Base-by-base conservation (phyloP, 2,113 vertebrate genomes). In the Myotis lucifugus region DNA sequence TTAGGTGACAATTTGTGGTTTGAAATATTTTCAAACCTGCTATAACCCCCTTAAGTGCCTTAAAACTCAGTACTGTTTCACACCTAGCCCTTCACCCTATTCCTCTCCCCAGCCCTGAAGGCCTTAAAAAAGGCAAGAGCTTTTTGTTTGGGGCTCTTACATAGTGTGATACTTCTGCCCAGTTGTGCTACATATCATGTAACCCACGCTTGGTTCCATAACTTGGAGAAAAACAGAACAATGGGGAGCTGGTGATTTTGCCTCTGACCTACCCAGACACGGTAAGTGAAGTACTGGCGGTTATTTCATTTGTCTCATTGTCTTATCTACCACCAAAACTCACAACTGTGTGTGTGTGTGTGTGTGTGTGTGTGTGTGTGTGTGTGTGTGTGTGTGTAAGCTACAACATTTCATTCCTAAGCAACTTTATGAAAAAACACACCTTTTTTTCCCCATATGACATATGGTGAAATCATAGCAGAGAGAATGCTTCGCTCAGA, bases 1-100 rank as follows among this genome's bases (percentile, higher is more conserved):
- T 27, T 56, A 29, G 2, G 14, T 74, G 32, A 66, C 64, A 29
- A 82, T 34, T 34, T 85, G 19, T 9, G 25, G 11, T 25, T 73
- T 91, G 15, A 83, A 72, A 87, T 79, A 29, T 66, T 50, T 72
- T 46, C 73, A 73, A 52, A 90, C 72, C 32, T 37, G 14, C 23
- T 19, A 6, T 29, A 42, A 42, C 3, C 0, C 21, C 21, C 7
- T 37, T 3, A 32, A 48, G 23, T 21, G 7, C 18, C 52, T 40
- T 40, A 27, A 40, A 29, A 19, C 13, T 72, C 6, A 14, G 15
- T 34, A 50, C 40, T 52, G 2, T 50, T 40, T 37, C 52, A 70
- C 3, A 52, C 9, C n/a, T 5, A 27, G 12, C 10, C 6, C 25
- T 76, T 61, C 6, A 2, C 37, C 14, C 7, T 5, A 1, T 21